Conservation (phyloP, 2,797 vertebrate genomes). For the Nannoperca obscura region DNA sequence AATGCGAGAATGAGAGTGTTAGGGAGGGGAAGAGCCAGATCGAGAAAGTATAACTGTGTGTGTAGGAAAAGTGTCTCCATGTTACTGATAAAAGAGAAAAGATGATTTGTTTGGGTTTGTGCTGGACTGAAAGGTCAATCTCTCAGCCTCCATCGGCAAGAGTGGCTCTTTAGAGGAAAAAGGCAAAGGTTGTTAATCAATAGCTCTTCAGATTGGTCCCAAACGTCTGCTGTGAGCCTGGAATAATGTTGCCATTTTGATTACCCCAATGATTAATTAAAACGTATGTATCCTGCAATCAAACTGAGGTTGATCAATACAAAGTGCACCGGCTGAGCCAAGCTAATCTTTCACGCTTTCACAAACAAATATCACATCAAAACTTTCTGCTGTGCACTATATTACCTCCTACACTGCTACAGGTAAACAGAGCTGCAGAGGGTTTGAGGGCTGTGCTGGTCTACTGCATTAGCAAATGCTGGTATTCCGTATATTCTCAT, state of each 20-base stretch:
- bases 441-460: constrained; percentile 10
- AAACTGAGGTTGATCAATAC: constrained; percentile 70
- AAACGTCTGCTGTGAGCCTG: constrained; percentile 54
- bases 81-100: constrained; percentile 39
- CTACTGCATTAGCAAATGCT: background rate
- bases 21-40: background rate
- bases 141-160: constrained; percentile 40
- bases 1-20: constrained; percentile 25
- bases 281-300: constrained; percentile 67
- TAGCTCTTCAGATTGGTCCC: constrained; percentile 64
- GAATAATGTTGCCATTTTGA: constrained; percentile 73
- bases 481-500: background rate
- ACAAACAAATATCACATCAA: constrained; percentile 56
- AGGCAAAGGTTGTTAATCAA: constrained; percentile 74
- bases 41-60: background rate
- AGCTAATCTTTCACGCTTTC: constrained; percentile 53
- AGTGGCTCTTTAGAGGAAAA: constrained; percentile 54
- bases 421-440: constrained; percentile 23
- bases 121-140: constrained; percentile 68
- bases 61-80: background rate
- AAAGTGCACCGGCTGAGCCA: constrained; percentile 1
- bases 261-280: constrained; percentile 81
- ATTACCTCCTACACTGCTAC: background rate
- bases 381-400: constrained; percentile 32
- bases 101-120: constrained; percentile 52